Evolutionary conservation across 2,797 vertebrate species (phyloP), one percentile per base, ranked within the genome.

Genomic region (Danio kyathit): DNA sequence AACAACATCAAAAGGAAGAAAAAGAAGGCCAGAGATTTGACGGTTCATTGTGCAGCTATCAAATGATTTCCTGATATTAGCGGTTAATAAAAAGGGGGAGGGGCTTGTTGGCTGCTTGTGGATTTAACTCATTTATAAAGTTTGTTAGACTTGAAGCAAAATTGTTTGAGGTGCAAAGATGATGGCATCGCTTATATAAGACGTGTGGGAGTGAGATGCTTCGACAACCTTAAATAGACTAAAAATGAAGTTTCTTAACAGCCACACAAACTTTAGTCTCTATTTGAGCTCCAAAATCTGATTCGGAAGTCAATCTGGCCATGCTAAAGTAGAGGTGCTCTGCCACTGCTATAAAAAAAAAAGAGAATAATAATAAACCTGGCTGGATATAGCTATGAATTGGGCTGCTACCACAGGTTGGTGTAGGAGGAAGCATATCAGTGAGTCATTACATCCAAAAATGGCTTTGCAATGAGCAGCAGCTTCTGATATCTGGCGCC

Each of bases 361-460:
- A 38, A 13, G 46, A 12, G 46, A 48, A 48, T 29, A 29, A 29
- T 29, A 48, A 21, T 21, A 66, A 56, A 76, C 60, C 49, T 61
- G 65, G 13, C 76, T 49, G 72, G 5, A 57, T 49, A 66, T 21
- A 81, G 59, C 65, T 60, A 60, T 79, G 61, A 84, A 80, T 29
- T 66, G 46, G 80, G 80, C 41, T 2, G 29, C 75, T 64, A 41
- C 72, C 66, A 75, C 74, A 65, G 76, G 49, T 80, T 67, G 59
- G 64, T 75, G 74, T 71, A 38, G 82, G 80, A 74, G 76, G 80
- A 84, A 77, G 70, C 51, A 66, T 70, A 77, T 70, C 43, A 38
- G 46, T 71, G 80, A 77, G 73, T 82, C 80, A 84, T 74, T 80
- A 74, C 73, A 84, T 80, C 76, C 85, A 86, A 79, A 82, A 86